phyloP scores from a whole-genome alignment of 1,140 invertebrate species.

The Holotrichia oblita region DNA sequence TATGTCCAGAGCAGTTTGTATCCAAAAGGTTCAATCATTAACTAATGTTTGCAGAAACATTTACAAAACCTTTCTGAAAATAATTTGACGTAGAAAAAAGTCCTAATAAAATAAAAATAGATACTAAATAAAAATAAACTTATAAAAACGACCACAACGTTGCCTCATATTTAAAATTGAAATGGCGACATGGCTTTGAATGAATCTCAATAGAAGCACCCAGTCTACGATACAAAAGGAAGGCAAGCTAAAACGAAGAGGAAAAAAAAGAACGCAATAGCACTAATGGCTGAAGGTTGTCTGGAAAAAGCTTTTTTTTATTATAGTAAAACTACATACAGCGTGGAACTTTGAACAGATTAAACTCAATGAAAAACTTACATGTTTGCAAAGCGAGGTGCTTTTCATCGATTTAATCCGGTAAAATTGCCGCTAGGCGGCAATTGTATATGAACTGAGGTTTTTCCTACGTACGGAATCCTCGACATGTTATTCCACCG shows the following conservation, averaged over 20 bases:
- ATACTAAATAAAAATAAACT: no score
- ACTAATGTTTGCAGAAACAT: no score
- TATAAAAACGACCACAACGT: no score
- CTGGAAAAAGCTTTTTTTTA: background rate
- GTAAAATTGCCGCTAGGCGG: background rate
- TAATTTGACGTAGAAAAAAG: no score
- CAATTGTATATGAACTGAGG: background rate
- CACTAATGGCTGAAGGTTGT: background rate
- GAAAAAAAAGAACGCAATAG: background rate
- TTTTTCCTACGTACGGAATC: background rate
- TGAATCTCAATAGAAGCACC: background rate
- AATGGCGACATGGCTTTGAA: background rate
- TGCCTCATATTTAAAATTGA: background rate
- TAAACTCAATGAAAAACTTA: slow-evolving; percentile 11
- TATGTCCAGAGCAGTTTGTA: no score
- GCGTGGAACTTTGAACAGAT: background rate
- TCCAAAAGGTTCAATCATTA: no score
- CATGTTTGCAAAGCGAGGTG: background rate
- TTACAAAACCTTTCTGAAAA: no score
- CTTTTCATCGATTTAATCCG: slow-evolving; percentile 5
- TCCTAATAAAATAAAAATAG: no score
- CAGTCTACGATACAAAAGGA: background rate
- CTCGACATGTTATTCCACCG: background rate
- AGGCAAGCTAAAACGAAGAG: background rate
- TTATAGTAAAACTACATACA: background rate